These are phyloP conservation scores for Trichechus manatus DNA, from an alignment of 2,113 vertebrate genomes.

Conservation along the genomic window DNA sequence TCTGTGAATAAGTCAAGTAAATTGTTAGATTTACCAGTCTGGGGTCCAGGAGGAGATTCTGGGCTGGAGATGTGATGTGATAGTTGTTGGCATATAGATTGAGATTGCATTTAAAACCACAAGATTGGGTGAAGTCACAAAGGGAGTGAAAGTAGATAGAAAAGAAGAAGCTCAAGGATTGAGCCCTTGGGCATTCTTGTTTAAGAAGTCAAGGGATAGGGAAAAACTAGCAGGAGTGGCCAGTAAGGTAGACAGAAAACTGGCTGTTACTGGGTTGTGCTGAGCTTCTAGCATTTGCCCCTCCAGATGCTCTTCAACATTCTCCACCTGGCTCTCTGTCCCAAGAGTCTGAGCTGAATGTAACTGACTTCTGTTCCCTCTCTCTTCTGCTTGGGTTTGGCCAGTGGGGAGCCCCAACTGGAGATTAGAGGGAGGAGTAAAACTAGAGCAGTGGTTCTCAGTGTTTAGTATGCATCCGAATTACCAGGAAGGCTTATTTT, in stretches of 20 bases:
- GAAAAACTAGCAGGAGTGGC: neutral
- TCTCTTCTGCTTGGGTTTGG: neutral
- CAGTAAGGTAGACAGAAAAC: neutral
- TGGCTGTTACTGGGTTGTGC: fast-evolving
- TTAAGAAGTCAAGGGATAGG: neutral
- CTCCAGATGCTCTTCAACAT: neutral
- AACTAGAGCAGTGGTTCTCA: neutral
- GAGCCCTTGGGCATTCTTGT: neutral
- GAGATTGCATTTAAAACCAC: neutral
- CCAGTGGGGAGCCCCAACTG: neutral
- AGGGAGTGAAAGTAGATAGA: neutral
- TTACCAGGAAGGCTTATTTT: neutral
- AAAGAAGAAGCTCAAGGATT: neutral
- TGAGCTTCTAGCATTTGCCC: fast-evolving
- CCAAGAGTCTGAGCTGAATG: neutral
- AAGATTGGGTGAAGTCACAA: neutral
- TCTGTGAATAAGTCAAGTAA: neutral
- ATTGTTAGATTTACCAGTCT: neutral
- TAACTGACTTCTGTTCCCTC: neutral
- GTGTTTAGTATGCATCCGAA: neutral
- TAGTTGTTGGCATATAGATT: neutral
- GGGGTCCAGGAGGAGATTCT: neutral
- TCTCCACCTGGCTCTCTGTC: neutral
- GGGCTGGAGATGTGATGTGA: neutral
- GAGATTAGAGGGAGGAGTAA: neutral